Evolutionary conservation across 2,888 invertebrate genomes (phyloP).

Genomic region (Protonemura montana): DNA sequence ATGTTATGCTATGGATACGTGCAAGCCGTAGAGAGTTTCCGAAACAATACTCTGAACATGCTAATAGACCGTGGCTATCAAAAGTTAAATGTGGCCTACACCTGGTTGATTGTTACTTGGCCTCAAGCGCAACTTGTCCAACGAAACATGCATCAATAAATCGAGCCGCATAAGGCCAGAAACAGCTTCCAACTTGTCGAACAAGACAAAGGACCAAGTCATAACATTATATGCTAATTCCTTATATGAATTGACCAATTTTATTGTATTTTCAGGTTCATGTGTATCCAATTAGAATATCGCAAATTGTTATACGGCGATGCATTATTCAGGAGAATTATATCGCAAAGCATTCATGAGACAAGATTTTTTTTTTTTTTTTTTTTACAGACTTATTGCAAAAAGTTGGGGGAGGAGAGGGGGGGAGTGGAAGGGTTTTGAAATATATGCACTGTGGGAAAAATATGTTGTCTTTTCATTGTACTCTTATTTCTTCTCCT

Average conservation of each 20-base stretch:
- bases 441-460: too few relatives aligned
- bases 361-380: too few relatives aligned
- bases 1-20: background rate
- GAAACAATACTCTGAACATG: slow-evolving; percentile 5
- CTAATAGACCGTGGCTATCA: slow-evolving; percentile 16
- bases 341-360: background rate
- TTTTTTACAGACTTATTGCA: too few relatives aligned
- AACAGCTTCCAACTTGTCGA: background rate
- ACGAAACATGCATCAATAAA: slow-evolving; percentile 4
- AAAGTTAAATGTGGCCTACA: slow-evolving; percentile 24
- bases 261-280: slow-evolving; percentile 31
- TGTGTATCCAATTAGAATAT: slow-evolving; percentile 17
- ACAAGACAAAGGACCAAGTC: slow-evolving; percentile 26
- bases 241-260: slow-evolving; percentile 26
- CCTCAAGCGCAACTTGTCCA: background rate
- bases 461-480: too few relatives aligned
- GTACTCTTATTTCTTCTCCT: too few relatives aligned
- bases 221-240: slow-evolving; percentile 32
- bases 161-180: slow-evolving; percentile 5
- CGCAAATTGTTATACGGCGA: slow-evolving; percentile 18
- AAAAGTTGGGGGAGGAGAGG: too few relatives aligned
- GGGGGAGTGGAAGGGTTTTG: too few relatives aligned
- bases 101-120: slow-evolving; percentile 16
- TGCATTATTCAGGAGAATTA: slow-evolving; percentile 17
- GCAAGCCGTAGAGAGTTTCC: background rate